Evolutionary conservation across 53 echinoderm and acorn worm genomes (phyloP).

Genomic region (Crossaster papposus): DNA sequence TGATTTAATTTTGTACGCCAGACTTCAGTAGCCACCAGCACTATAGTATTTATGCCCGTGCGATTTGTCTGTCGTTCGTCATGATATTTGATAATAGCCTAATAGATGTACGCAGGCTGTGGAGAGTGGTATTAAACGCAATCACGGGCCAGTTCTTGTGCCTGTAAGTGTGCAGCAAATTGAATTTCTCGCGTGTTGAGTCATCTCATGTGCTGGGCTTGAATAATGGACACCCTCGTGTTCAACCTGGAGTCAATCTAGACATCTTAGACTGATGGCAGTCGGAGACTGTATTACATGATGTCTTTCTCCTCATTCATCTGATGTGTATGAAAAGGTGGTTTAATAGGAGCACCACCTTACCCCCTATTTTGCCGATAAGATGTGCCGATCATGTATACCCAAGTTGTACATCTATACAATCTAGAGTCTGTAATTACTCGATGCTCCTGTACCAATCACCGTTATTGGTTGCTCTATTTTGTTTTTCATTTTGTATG

Average conservation of each 20-base stretch:
- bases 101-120: conserved; percentile 13
- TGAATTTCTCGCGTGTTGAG: conserved; percentile 16
- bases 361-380: neutral
- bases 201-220: neutral
- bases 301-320: neutral
- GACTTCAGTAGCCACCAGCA: neutral
- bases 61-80: neutral
- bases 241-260: conserved; percentile 32
- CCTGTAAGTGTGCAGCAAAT: conserved; percentile 8
- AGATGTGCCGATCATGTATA: neutral
- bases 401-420: conserved; percentile 24
- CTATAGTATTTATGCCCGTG: neutral
- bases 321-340: neutral
- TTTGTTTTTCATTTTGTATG: conserved; percentile 37
- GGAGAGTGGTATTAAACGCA: conserved; percentile 34
- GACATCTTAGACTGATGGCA: neutral
- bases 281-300: conserved; percentile 2
- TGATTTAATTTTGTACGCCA: neutral
- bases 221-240: neutral
- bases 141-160: neutral
- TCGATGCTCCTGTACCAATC: conserved; percentile 30
- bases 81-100: conserved; percentile 36
- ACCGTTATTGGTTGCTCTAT: conserved; percentile 38
- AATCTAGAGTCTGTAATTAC: conserved; percentile 21
- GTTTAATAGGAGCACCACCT: neutral